These are phyloP conservation scores for Tinamus major DNA, from an alignment of 2,797 vertebrate genomes.

Conservation along the genomic window DNA sequence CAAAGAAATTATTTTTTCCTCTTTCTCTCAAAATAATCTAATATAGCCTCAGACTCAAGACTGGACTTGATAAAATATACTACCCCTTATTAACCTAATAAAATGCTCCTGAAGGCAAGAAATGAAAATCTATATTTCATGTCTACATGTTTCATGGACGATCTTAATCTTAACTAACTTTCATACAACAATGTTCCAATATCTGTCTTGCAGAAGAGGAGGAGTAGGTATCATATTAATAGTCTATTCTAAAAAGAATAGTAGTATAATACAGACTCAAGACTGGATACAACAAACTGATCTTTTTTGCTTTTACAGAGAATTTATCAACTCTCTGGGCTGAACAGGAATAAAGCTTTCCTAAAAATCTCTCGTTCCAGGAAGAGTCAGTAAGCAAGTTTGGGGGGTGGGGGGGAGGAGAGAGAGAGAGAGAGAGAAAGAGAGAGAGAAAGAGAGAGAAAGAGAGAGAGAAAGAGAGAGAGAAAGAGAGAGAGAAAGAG, in stretches of 20 bases:
- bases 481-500: too few species aligned
- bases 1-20: not conserved
- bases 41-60: not conserved
- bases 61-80: constrained; percentile 25
- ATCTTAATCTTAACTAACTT: not conserved
- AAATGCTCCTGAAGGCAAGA: constrained; percentile 22
- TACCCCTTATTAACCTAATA: constrained; percentile 1
- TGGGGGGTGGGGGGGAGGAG: not conserved
- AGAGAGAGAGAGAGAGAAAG: too few species aligned
- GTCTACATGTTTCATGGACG: not conserved
- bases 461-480: too few species aligned
- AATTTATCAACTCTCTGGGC: not conserved
- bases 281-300: not conserved
- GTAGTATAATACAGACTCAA: not conserved
- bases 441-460: too few species aligned
- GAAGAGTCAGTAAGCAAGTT: not conserved
- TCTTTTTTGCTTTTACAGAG: not conserved
- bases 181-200: not conserved
- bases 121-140: not conserved
- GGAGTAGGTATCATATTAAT: not conserved
- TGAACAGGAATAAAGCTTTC: not conserved
- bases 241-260: not conserved
- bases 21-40: not conserved
- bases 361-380: not conserved
- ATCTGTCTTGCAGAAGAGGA: not conserved